Conservation (phyloP, 2,888 invertebrate species). For the Eilema depressum region DNA sequence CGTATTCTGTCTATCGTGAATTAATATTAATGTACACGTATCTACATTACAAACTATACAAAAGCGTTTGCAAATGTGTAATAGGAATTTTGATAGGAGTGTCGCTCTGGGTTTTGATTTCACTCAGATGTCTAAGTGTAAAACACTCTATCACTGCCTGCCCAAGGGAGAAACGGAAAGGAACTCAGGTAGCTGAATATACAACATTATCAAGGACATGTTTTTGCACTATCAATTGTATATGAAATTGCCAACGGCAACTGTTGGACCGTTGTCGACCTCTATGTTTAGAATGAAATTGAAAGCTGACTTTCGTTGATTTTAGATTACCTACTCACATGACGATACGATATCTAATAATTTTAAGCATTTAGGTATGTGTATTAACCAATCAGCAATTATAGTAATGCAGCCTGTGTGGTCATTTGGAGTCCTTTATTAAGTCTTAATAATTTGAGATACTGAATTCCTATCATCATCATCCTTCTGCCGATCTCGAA, state of each 20-base stretch:
- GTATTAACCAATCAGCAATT: background rate
- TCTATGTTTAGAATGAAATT: background rate
- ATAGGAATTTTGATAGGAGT: conserved; percentile 11
- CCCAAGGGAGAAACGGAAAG: conserved; percentile 9
- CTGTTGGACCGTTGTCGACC: background rate
- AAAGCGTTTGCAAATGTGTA: conserved; percentile 12
- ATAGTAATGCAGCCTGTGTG: background rate
- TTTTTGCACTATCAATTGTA: background rate
- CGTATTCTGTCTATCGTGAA: conserved; percentile 19
- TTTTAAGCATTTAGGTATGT: too few species aligned
- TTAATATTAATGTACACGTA: conserved; percentile 17
- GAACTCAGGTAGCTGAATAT: background rate
- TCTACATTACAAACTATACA: conserved; percentile 28
- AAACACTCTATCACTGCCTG: conserved; percentile 11
- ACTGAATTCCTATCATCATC: too few species aligned
- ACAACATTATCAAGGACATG: conserved; percentile 3
- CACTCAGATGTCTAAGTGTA: conserved; percentile 14
- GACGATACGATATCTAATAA: too few species aligned
- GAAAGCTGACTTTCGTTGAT: background rate
- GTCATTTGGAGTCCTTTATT: too few species aligned
- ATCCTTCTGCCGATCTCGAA: too few species aligned
- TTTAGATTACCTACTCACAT: too few species aligned
- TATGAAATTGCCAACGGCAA: background rate
- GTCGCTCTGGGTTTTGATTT: conserved; percentile 13
- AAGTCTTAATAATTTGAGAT: background rate